Evolutionary conservation across 1,140 invertebrate species (phyloP).

Genomic region (Drosophila nebulosa): DNA sequence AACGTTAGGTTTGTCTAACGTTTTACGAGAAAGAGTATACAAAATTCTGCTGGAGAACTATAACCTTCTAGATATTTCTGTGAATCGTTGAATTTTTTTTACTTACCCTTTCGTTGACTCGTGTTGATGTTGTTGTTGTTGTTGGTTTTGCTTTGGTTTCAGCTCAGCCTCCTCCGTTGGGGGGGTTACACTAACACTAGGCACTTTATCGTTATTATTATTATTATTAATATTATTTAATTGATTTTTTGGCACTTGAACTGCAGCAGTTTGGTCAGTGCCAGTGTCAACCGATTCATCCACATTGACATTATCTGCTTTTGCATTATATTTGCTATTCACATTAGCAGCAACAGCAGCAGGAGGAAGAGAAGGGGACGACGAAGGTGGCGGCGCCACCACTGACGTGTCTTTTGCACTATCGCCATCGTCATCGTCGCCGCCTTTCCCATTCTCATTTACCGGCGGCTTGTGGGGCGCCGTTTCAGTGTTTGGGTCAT

Average conservation of each 20-base stretch:
- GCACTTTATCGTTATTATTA: slow-evolving; percentile 29
- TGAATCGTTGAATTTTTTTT: slow-evolving; percentile 6
- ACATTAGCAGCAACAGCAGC: slow-evolving; percentile 26
- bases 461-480: slow-evolving; percentile 2
- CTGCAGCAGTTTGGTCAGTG: slow-evolving; percentile 11
- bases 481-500: slow-evolving; percentile 42
- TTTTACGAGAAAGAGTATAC: too few species aligned
- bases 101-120: slow-evolving; percentile 40
- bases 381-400: slow-evolving; percentile 11
- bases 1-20: too few species aligned
- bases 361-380: neutral
- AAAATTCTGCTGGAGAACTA: too few species aligned
- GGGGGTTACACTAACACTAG: slow-evolving; percentile 39
- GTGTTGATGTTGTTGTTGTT: slow-evolving; percentile 23
- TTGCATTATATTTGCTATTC: slow-evolving; percentile 48
- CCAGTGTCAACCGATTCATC: slow-evolving; percentile 10
- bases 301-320: slow-evolving; percentile 42
- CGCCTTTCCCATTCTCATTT: neutral
- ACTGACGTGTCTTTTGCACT: slow-evolving; percentile 62
- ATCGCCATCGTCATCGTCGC: slow-evolving; percentile 23
- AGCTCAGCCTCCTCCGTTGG: slow-evolving; percentile 17
- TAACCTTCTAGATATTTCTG: neutral
- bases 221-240: slow-evolving; percentile 44
- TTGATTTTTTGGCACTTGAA: slow-evolving; percentile 69
- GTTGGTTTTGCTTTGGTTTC: slow-evolving; percentile 19